Evolutionary conservation across 2,888 invertebrate species (phyloP).

Genomic region (Callimorpha dominula): DNA sequence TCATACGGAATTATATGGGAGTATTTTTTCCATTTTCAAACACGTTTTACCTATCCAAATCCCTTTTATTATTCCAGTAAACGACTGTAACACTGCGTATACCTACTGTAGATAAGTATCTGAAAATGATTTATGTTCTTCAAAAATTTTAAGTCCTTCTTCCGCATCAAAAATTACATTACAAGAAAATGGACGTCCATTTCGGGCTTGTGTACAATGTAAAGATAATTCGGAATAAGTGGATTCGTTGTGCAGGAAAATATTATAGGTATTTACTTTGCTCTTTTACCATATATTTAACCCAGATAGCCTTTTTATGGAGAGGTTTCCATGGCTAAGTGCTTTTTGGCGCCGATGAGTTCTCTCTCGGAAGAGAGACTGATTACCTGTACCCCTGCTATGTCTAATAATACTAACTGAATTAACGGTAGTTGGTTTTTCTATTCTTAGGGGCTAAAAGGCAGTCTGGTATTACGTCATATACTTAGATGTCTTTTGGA

Average conservation of each 20-base stretch:
- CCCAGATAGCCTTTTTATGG: conserved; percentile 11
- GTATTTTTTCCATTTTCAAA: conserved; percentile 62
- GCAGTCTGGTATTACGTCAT: background rate
- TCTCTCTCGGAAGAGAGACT: background rate
- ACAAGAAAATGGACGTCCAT: conserved; percentile 47
- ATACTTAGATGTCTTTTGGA: background rate
- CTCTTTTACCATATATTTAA: conserved; percentile 16
- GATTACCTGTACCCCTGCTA: background rate
- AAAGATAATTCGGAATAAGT: conserved; percentile 39
- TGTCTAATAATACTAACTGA: background rate
- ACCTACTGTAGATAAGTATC: conserved; percentile 56
- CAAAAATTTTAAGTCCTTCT: conserved; percentile 48
- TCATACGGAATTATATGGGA: conserved; percentile 62
- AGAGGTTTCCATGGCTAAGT: conserved; percentile 15
- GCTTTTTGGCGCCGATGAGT: conserved; percentile 5
- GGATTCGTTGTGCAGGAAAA: conserved; percentile 22
- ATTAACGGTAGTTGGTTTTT: background rate
- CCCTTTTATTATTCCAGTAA: conserved; percentile 59
- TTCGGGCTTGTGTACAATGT: conserved; percentile 49
- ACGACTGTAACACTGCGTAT: conserved; percentile 58
- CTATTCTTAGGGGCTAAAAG: background rate
- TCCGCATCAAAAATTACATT: conserved; percentile 56
- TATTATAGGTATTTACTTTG: conserved; percentile 24
- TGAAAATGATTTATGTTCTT: conserved; percentile 60
- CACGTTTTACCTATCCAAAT: conserved; percentile 60